Conservation (phyloP, 92 coral and sea anemone genomes). For the Parazoanthus swiftii region DNA sequence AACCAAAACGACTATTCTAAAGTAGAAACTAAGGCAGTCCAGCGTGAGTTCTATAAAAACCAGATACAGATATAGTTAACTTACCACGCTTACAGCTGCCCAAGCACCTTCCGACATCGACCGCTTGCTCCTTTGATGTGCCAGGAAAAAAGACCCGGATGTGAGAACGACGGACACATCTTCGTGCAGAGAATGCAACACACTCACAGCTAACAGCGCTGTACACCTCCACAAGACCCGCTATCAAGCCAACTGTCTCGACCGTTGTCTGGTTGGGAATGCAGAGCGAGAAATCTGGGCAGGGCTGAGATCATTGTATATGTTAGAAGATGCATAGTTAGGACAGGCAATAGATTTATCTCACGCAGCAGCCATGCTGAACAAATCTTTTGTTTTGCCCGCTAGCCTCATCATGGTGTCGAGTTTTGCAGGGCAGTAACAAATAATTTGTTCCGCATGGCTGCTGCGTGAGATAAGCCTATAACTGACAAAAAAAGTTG, state of each 20-base stretch:
- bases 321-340: neutral
- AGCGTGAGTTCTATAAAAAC: neutral
- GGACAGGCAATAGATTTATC: neutral
- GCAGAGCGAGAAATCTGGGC: slow-evolving; percentile 43
- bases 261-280: slow-evolving; percentile 29
- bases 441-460: no score
- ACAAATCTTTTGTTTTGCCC: no score
- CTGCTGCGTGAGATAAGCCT: no score
- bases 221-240: slow-evolving; percentile 21
- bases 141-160: slow-evolving; percentile 41
- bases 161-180: slow-evolving; percentile 4
- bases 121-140: slow-evolving; percentile 12
- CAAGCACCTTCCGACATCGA: slow-evolving; percentile 11
- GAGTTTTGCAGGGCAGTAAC: no score
- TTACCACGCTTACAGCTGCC: slow-evolving; percentile 34
- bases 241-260: neutral
- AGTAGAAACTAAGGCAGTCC: neutral
- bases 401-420: no score
- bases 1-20: neutral
- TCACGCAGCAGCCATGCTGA: no score
- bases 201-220: slow-evolving; percentile 33
- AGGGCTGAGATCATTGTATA: neutral
- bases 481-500: no score
- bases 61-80: neutral
- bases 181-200: slow-evolving; percentile 2